Percentiles rank a stretch among this genome's conserved stretches.
Evolutionary conservation across 2,888 invertebrate species (phyloP).

Genomic region (Eulithis testata): DNA sequence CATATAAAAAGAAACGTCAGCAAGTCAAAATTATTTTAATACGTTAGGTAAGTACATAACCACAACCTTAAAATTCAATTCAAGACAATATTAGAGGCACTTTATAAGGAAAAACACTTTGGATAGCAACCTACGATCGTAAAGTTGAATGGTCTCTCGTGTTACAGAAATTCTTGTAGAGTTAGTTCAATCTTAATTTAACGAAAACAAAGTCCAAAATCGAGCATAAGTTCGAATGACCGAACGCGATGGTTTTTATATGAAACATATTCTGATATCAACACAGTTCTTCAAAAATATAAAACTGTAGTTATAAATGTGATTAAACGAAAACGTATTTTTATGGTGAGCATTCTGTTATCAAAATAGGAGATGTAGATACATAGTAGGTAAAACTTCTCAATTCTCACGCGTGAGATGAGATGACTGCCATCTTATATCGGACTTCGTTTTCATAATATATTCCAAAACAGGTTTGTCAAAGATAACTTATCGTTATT

Average conservation of each 20-base stretch:
- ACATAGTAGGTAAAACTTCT: not conserved
- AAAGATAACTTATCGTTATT: conserved; percentile 63
- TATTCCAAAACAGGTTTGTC: conserved; percentile 57
- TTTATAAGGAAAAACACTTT: conserved; percentile 34
- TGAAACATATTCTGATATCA: conserved; percentile 33
- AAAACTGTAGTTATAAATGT: conserved; percentile 11
- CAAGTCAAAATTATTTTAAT: conserved; percentile 21
- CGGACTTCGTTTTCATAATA: conserved; percentile 52
- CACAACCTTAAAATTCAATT: conserved; percentile 31
- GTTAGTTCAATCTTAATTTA: conserved; percentile 13
- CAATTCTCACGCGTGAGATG: conserved; percentile 22
- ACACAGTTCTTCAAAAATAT: conserved; percentile 31
- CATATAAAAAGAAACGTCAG: no score
- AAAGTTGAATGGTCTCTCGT: conserved; percentile 35
- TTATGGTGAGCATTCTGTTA: conserved; percentile 17
- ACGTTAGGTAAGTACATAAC: conserved; percentile 15
- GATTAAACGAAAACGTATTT: conserved; percentile 16
- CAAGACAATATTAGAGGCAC: conserved; percentile 30
- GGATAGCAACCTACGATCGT: conserved; percentile 32
- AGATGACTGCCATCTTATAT: conserved; percentile 43
- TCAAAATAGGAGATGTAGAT: conserved; percentile 6
- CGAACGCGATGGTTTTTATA: conserved; percentile 29
- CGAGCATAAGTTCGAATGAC: conserved; percentile 16
- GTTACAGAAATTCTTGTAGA: conserved; percentile 20
- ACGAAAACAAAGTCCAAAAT: conserved; percentile 28